A percentile compares a stretch with the other conserved stretches of the same genome.
Evolutionary conservation across 2,888 invertebrate genomes (phyloP).

Genomic region (Synergus itoensis): DNA sequence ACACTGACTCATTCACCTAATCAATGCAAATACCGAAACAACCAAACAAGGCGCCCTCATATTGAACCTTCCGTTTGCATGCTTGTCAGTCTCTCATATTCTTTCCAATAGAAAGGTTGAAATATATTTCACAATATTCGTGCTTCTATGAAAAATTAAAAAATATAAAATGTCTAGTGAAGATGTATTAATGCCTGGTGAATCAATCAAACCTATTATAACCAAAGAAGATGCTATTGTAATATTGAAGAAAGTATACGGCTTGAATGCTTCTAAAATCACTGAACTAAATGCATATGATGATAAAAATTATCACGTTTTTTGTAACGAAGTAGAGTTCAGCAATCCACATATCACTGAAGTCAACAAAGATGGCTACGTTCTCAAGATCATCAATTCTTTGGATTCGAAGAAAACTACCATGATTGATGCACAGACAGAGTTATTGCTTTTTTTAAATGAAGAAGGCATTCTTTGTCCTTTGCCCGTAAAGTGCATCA

Average conservation of each 20-base stretch:
- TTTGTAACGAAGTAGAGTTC: constrained; percentile 81
- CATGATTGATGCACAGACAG: constrained; percentile 87
- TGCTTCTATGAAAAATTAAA: background rate
- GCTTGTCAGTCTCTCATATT: background rate
- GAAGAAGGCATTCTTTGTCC: constrained; percentile 84
- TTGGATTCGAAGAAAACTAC: constrained; percentile 86
- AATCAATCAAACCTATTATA: constrained; percentile 81
- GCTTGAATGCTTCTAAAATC: constrained; percentile 81
- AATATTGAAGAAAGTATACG: constrained; percentile 82
- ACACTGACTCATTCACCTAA: constrained; percentile 1
- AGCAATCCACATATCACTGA: constrained; percentile 82
- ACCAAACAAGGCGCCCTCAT: background rate
- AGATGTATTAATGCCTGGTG: constrained; percentile 79
- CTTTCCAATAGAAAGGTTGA: background rate
- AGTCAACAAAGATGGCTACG: constrained; percentile 83
- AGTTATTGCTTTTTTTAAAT: constrained; percentile 85
- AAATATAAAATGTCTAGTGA: constrained; percentile 45
- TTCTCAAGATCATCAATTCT: constrained; percentile 91
- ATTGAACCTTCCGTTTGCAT: constrained; percentile 20
- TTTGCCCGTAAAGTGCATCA: constrained; percentile 84
- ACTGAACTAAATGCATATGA: constrained; percentile 87
- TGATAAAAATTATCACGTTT: constrained; percentile 87
- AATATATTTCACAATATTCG: background rate
- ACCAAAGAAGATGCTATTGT: constrained; percentile 79
- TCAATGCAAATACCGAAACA: background rate